Conservation (phyloP, 2,888 invertebrate genomes). For the Harpagoxenus sublaevis region DNA sequence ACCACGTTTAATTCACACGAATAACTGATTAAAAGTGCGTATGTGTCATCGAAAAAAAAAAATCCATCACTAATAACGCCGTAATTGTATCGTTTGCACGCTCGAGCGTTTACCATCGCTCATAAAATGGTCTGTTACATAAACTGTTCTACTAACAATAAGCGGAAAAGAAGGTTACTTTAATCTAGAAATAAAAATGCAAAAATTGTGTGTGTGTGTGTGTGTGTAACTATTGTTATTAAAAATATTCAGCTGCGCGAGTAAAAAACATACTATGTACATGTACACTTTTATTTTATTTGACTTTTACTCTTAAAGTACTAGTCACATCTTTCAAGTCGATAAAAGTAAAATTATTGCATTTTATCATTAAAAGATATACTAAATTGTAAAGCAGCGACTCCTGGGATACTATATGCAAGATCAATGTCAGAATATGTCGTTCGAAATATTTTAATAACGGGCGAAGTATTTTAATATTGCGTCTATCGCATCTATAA, state of each 20-base stretch:
- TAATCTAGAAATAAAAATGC: not conserved
- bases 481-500: not conserved
- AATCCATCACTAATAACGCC: not conserved
- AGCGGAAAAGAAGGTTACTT: not conserved
- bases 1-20: conserved; percentile 39
- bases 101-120: not conserved
- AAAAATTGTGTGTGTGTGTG: not conserved
- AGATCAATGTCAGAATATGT: not conserved
- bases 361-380: not conserved
- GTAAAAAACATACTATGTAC: not conserved
- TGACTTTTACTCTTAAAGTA: not conserved
- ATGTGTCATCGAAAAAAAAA: conserved; percentile 26
- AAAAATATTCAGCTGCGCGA: not conserved
- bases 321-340: not conserved
- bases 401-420: not conserved
- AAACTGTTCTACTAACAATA: not conserved
- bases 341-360: not conserved
- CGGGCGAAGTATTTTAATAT: not conserved
- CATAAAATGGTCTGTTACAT: not conserved
- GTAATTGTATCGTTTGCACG: conserved; percentile 22
- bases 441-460: not conserved
- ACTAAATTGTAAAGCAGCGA: not conserved
- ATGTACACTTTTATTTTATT: not conserved
- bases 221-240: not conserved
- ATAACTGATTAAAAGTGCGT: conserved; percentile 19